phyloP scores from a whole-genome alignment of 2,113 vertebrate species.

The Dicentrarchus labrax region DNA sequence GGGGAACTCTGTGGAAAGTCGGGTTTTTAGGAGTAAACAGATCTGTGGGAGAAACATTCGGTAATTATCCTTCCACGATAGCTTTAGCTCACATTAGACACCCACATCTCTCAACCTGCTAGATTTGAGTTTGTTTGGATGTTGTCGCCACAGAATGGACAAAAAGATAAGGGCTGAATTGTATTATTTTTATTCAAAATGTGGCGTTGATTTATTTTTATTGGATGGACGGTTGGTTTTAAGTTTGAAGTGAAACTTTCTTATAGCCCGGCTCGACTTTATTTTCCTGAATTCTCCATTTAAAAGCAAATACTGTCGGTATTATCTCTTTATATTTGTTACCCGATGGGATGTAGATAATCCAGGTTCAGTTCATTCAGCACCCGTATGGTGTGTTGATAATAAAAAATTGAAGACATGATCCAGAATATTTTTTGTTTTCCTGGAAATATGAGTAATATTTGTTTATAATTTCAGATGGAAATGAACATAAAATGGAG shows the following conservation, averaged over 20 bases:
- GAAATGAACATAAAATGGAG: slow-evolving; percentile 32
- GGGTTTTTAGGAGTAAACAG: not conserved
- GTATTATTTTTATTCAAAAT: slow-evolving; percentile 49
- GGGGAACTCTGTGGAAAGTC: not conserved
- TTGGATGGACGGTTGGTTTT: slow-evolving; percentile 37
- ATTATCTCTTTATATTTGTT: not conserved
- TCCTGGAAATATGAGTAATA: not conserved
- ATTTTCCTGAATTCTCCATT: not conserved
- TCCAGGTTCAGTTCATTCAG: not conserved
- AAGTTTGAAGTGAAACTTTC: slow-evolving; percentile 67
- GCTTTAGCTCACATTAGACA: slow-evolving; percentile 36
- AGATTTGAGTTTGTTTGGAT: slow-evolving; percentile 17
- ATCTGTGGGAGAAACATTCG: slow-evolving; percentile 1
- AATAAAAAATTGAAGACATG: not conserved
- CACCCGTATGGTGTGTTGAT: not conserved
- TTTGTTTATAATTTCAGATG: slow-evolving; percentile 31
- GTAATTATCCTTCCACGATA: slow-evolving; percentile 24
- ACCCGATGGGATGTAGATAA: not conserved
- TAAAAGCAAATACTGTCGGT: not conserved
- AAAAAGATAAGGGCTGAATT: slow-evolving; percentile 53
- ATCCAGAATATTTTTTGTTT: not conserved
- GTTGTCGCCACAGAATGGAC: slow-evolving; percentile 29
- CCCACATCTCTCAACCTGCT: slow-evolving; percentile 21
- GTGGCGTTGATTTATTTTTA: slow-evolving; percentile 12
- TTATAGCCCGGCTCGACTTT: slow-evolving; percentile 10